A percentile compares a stretch with the other conserved stretches of the same genome.
These are phyloP conservation scores for Apis florea DNA, from an alignment of 1,140 invertebrate species.

Conservation along the genomic window DNA sequence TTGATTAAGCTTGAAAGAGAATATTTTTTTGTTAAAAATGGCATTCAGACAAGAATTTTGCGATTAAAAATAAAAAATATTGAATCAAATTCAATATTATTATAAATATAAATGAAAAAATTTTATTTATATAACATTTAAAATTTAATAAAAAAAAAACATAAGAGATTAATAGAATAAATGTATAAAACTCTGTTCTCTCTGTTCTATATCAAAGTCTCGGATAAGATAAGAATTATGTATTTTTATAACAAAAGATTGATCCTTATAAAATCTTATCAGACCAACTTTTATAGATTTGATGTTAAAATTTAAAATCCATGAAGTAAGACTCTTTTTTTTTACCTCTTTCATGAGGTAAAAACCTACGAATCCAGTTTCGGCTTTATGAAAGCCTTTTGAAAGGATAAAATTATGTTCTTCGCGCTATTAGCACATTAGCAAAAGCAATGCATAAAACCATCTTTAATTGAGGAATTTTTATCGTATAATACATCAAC, in stretches of 20 bases:
- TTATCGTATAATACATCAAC: not conserved
- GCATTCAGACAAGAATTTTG: too few species aligned
- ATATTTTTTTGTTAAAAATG: too few species aligned
- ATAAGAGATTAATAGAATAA: too few species aligned
- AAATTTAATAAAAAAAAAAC: too few species aligned
- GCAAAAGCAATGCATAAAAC: not conserved
- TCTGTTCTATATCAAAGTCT: not conserved
- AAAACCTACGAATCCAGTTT: not conserved
- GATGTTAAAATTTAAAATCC: slow-evolving; percentile 5
- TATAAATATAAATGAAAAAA: too few species aligned
- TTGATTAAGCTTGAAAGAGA: too few species aligned
- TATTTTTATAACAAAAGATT: not conserved
- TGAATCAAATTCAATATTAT: too few species aligned
- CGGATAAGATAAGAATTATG: not conserved
- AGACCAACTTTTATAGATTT: not conserved
- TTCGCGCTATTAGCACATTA: slow-evolving; percentile 5
- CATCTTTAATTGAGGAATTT: not conserved
- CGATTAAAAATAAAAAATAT: too few species aligned
- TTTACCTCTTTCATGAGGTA: not conserved
- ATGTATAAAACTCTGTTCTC: too few species aligned
- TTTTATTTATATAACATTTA: too few species aligned
- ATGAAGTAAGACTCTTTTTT: not conserved
- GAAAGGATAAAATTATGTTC: not conserved
- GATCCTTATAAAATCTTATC: not conserved
- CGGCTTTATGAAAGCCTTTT: slow-evolving; percentile 2